These are phyloP conservation scores for Lagenorhynchus albirostris DNA, from an alignment of 2,113 vertebrate species.

Conservation along the genomic window DNA sequence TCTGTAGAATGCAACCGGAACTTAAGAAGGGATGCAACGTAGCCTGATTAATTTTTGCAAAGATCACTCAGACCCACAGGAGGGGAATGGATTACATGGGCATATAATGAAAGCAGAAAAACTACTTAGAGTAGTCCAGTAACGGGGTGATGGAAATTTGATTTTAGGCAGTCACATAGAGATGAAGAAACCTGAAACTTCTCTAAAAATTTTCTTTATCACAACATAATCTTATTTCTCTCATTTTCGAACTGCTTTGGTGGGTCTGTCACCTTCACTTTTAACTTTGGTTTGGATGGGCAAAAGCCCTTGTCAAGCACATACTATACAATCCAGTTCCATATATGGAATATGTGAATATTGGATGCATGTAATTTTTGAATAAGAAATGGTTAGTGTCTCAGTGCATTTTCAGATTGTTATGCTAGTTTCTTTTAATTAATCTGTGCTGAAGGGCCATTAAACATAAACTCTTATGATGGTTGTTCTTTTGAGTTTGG, in stretches of 20 bases:
- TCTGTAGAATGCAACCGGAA: background rate
- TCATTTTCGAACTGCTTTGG: background rate
- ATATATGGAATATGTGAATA: background rate
- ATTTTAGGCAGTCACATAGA: background rate
- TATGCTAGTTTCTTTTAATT: background rate
- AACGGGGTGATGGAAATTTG: accelerated
- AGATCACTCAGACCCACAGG: background rate
- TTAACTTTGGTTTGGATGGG: background rate
- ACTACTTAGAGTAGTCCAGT: background rate
- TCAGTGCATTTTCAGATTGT: background rate
- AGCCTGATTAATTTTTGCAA: background rate
- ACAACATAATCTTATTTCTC: background rate
- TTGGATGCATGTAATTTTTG: background rate
- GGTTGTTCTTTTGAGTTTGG: background rate
- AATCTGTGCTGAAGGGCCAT: background rate
- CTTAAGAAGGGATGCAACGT: accelerated
- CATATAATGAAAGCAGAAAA: background rate
- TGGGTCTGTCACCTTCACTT: background rate
- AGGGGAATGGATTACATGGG: background rate
- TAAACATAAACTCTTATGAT: background rate
- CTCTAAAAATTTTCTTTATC: background rate
- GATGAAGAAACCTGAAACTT: background rate
- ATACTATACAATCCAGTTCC: background rate
- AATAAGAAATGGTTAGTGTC: background rate
- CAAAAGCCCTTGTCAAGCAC: background rate